These are phyloP conservation scores for Anhinga anhinga DNA, from an alignment of 2,113 vertebrate species.

Conservation along the genomic window DNA sequence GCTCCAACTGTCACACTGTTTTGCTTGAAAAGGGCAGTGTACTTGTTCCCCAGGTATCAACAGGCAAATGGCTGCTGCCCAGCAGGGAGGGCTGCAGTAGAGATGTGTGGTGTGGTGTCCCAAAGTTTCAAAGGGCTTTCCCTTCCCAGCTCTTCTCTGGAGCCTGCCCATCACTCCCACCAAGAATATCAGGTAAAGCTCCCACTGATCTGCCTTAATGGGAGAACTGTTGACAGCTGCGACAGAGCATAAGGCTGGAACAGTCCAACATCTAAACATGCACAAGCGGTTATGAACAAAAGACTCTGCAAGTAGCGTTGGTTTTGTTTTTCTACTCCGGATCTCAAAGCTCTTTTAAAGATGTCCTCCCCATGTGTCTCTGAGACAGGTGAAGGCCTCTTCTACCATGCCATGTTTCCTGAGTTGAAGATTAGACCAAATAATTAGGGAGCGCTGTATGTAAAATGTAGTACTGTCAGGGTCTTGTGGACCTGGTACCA, in stretches of 20 bases:
- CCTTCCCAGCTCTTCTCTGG: not conserved
- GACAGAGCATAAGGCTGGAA: not conserved
- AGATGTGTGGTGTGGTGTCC: not conserved
- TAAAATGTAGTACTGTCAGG: not conserved
- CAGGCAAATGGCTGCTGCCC: not conserved
- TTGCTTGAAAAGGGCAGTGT: not conserved
- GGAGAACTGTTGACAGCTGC: accelerated
- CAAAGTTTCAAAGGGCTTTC: not conserved
- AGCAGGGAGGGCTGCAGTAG: not conserved
- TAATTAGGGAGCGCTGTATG: not conserved
- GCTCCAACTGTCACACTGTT: not conserved
- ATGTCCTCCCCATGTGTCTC: not conserved
- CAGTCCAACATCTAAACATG: not conserved
- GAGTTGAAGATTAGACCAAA: not conserved
- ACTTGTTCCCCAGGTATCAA: not conserved
- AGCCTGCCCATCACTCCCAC: not conserved
- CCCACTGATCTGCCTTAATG: not conserved
- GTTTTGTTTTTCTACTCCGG: not conserved
- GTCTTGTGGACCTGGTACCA: not conserved
- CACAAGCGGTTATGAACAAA: not conserved
- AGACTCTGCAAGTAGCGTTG: not conserved
- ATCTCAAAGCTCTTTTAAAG: not conserved
- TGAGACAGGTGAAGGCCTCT: not conserved
- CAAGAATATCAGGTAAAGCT: not conserved
- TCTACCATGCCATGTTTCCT: not conserved